Evolutionary conservation across 2,797 vertebrate genomes (phyloP).

Genomic region (Characodon lateralis): DNA sequence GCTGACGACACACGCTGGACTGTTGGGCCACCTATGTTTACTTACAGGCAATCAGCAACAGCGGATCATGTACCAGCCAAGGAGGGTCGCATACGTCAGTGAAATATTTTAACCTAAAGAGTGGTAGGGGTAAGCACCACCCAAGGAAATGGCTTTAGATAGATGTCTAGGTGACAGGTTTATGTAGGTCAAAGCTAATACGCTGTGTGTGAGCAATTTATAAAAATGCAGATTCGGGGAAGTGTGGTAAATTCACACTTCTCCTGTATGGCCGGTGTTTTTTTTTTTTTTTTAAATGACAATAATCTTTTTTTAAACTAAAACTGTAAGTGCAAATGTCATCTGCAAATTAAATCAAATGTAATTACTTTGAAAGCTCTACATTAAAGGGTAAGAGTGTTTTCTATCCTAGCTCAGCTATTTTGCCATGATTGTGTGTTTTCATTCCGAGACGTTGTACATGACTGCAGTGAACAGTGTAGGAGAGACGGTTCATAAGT

Average conservation of each 20-base stretch:
- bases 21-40: not conserved
- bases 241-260: not conserved
- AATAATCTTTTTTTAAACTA: not conserved
- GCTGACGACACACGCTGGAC: not conserved
- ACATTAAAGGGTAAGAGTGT: constrained; percentile 7
- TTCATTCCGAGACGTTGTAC: constrained; percentile 32
- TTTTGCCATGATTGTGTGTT: constrained; percentile 31
- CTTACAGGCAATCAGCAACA: not conserved
- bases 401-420: constrained; percentile 24
- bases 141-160: not conserved
- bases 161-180: not conserved
- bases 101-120: not conserved
- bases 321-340: not conserved
- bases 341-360: not conserved
- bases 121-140: not conserved
- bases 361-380: not conserved
- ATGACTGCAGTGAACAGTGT: constrained; percentile 13
- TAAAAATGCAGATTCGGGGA: not conserved
- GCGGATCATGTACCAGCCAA: not conserved
- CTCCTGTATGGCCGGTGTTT: not conserved
- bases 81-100: not conserved
- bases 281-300: not conserved
- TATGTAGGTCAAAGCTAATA: not conserved
- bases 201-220: not conserved
- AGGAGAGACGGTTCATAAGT: constrained; percentile 17